Conservation (phyloP, 2,113 vertebrate genomes). For the Ptilorrhoa leucosticta region DNA sequence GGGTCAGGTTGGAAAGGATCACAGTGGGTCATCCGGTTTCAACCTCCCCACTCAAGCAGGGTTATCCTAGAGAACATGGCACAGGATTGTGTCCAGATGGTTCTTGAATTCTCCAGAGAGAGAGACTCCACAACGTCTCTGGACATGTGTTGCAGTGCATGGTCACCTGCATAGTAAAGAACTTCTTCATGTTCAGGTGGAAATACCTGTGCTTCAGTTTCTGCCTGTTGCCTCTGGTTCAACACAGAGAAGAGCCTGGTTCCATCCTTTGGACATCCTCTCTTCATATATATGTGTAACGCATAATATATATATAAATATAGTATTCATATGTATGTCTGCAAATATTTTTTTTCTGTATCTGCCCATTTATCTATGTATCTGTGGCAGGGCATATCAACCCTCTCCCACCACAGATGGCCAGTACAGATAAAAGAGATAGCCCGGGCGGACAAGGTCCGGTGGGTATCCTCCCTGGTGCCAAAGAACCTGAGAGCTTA, state of each 20-base stretch:
- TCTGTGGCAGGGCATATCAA: no score
- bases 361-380: background rate
- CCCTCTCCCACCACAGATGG: no score
- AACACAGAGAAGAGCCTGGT: background rate
- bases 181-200: background rate
- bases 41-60: background rate
- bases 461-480: no score
- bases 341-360: background rate
- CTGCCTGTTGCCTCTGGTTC: background rate
- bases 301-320: background rate
- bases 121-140: background rate
- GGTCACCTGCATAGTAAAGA: background rate
- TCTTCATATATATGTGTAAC: background rate
- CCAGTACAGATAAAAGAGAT: no score
- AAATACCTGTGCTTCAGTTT: background rate
- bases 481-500: no score
- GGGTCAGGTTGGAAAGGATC: background rate
- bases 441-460: no score
- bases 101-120: background rate
- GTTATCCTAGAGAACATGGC: background rate
- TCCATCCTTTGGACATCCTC: background rate
- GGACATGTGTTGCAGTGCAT: rapidly evolving
- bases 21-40: background rate
- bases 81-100: background rate
- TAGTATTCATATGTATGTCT: background rate